Evolutionary conservation across 1,140 invertebrate species (phyloP).

Genomic region (Scaptodrosophila lebanonensis): DNA sequence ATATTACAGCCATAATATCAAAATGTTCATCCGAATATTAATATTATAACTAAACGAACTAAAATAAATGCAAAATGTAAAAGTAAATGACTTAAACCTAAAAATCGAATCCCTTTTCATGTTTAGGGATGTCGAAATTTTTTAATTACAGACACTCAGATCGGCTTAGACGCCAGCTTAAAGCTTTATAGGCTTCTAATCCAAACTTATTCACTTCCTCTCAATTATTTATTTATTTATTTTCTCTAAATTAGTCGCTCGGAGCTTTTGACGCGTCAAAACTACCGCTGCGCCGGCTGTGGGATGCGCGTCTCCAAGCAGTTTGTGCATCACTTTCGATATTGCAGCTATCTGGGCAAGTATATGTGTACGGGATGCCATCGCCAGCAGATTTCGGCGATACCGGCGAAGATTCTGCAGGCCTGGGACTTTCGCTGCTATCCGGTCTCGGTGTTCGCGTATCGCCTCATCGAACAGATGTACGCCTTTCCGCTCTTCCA

Average conservation of each 20-base stretch:
- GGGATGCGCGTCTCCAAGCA: slow-evolving; percentile 86
- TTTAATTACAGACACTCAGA: no score
- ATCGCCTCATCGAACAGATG: slow-evolving; percentile 87
- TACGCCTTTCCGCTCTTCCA: slow-evolving; percentile 87
- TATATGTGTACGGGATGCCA: slow-evolving; percentile 95
- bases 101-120: slow-evolving; percentile 34
- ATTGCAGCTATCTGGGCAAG: slow-evolving; percentile 91
- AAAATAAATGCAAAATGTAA: slow-evolving; percentile 35
- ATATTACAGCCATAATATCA: no score
- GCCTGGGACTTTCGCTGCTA: slow-evolving; percentile 81
- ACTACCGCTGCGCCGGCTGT: slow-evolving; percentile 91
- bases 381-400: slow-evolving; percentile 84
- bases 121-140: no score
- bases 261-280: slow-evolving; percentile 85
- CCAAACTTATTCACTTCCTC: no score
- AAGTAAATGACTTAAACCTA: no score
- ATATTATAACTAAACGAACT: no score
- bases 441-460: slow-evolving; percentile 89
- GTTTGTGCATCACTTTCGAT: slow-evolving; percentile 85
- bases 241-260: no score
- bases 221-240: no score
- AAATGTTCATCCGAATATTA: no score
- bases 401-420: slow-evolving; percentile 87
- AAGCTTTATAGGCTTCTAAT: no score
- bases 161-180: no score